Evolutionary conservation across 2,888 invertebrate genomes (phyloP), one percentile per base, ranked within the genome.

Genomic region (Baccha elongata): DNA sequence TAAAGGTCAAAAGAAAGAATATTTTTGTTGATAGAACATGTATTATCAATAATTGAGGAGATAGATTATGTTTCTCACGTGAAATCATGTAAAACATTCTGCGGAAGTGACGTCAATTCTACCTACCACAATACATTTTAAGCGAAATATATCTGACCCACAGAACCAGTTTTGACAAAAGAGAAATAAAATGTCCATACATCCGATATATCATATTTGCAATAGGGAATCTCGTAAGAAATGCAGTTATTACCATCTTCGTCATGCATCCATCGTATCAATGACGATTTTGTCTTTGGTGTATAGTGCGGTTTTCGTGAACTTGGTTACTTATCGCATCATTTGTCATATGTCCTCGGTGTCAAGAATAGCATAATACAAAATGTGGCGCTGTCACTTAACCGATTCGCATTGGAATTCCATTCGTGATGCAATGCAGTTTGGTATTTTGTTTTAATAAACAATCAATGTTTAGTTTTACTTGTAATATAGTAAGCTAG

Each of bases 61-160:
- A 15, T 42, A 4, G n/a, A 3, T 26, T 23, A 17, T 60, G 26
- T 29, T 44, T 44, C 40, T 60, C 60, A 60, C 60, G 60, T 60
- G 60, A 44, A 26, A 42, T 7, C 29, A 1, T 1, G 17, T 32
- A 21, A n/a, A 19, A 32, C 8, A 67, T 44, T 52, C 58, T 53
- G 40, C 55, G 74, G 79, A 80, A 73, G 26, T 80, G 73, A 80
- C 79, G 68, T 80, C 73, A 74, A 23, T 40, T 13, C 50, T 42
- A 42, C 7, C 21, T 42, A 48, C 55, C 37, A 8, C 55, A 23
- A 32, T 32, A n/a, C 13, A 26, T 29, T 52, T 35, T n/a, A 42
- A 32, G 17, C 15, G 46, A 67, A 72, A 62, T 19, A 62, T 68
- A 68, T 62, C 53, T 62, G 68, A 79, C 79, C 62, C 35, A 79